Evolutionary conservation across 2,797 vertebrate genomes (phyloP).

Genomic region (Chelon labrosus): DNA sequence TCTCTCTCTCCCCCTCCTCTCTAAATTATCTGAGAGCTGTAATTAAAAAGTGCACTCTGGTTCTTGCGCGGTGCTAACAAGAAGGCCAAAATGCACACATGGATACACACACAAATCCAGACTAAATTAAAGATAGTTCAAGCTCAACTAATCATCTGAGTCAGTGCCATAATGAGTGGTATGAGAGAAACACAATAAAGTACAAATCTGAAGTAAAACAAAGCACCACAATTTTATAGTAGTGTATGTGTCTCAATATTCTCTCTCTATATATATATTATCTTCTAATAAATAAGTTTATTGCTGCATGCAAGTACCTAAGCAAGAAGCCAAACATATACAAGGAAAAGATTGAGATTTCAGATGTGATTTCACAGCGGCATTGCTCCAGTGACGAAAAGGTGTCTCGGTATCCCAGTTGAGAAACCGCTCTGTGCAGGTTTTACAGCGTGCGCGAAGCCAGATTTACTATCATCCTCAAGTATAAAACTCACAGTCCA

Average conservation of each 20-base stretch:
- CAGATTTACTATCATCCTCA: conserved; percentile 29
- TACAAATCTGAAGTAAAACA: conserved; percentile 33
- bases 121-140: conserved; percentile 66
- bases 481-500: conserved; percentile 26
- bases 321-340: conserved; percentile 2
- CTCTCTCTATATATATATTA: conserved; percentile 11
- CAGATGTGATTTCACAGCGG: conserved; percentile 10
- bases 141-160: conserved; percentile 65
- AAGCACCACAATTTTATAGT: conserved; percentile 8
- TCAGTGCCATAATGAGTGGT: conserved; percentile 39
- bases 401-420: background rate
- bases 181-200: conserved; percentile 23
- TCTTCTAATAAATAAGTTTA: conserved; percentile 17
- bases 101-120: conserved; percentile 37
- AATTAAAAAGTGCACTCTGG: conserved; percentile 80
- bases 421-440: conserved; percentile 4
- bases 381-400: background rate
- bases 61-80: conserved; percentile 69
- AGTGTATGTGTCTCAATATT: conserved; percentile 2
- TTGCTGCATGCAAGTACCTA: background rate
- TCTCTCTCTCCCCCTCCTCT: conserved; percentile 56
- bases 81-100: conserved; percentile 55
- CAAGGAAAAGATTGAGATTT: conserved; percentile 1
- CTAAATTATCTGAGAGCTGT: conserved; percentile 78
- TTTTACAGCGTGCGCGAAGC: conserved; percentile 9